These are phyloP conservation scores for Hypomecis atomaria DNA, from an alignment of 2,888 invertebrate genomes.

Conservation along the genomic window DNA sequence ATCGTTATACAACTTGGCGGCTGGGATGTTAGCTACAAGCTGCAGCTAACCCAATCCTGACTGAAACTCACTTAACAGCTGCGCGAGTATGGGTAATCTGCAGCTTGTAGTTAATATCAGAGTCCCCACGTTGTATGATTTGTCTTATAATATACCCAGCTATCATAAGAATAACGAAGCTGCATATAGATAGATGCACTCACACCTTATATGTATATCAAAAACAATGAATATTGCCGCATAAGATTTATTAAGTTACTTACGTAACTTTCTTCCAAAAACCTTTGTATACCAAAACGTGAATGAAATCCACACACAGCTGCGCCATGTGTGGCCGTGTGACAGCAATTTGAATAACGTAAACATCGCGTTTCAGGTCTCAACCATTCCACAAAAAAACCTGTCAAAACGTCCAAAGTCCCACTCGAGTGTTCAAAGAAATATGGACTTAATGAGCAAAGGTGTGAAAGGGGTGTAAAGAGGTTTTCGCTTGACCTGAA, in stretches of 20 bases:
- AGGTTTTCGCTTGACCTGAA: conserved; percentile 63
- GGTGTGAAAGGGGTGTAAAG: conserved; percentile 58
- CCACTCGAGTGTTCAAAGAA: conserved; percentile 52
- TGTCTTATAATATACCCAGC: too few relatives aligned
- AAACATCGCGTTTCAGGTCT: conserved; percentile 72
- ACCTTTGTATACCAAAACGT: conserved; percentile 32
- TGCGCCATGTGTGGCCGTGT: conserved; percentile 58
- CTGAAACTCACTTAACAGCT: too few relatives aligned
- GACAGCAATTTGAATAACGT: conserved; percentile 77
- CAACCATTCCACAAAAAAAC: conserved; percentile 64
- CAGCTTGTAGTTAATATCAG: too few relatives aligned
- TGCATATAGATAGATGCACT: too few relatives aligned
- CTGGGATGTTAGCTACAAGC: too few relatives aligned
- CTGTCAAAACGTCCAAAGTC: conserved; percentile 52
- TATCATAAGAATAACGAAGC: too few relatives aligned
- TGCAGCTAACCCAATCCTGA: too few relatives aligned
- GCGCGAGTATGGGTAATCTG: too few relatives aligned
- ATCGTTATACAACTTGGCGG: too few relatives aligned
- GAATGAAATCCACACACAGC: conserved; percentile 53
- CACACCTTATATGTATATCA: too few relatives aligned
- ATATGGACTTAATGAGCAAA: conserved; percentile 68
- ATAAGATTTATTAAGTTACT: background rate
- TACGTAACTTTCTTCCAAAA: conserved; percentile 2
- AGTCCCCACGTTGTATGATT: too few relatives aligned
- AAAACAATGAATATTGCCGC: background rate